Percentiles rank a stretch among this genome's conserved stretches.
phyloP scores from a whole-genome alignment of 2,888 invertebrate genomes.

The Cantharis rustica region DNA sequence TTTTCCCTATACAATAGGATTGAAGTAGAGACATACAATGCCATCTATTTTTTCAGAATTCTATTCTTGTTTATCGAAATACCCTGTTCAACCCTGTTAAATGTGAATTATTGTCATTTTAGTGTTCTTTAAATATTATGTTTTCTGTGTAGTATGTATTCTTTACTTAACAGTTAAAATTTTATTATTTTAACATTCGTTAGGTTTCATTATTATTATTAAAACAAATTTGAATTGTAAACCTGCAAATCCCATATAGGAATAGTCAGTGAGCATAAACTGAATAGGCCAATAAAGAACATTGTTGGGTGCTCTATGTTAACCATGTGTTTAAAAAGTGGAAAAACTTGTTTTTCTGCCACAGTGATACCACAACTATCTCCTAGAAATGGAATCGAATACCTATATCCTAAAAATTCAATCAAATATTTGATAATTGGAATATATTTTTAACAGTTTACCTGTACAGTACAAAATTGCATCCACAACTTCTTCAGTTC shows the following conservation, averaged over 20 bases:
- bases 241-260: conserved; percentile 51
- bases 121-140: too few species aligned
- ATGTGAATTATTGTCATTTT: too few species aligned
- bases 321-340: conserved; percentile 85
- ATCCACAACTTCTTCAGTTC: conserved; percentile 64
- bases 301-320: conserved; percentile 80
- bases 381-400: conserved; percentile 58
- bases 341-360: conserved; percentile 77
- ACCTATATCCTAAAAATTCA: conserved; percentile 56
- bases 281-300: conserved; percentile 80
- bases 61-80: too few species aligned
- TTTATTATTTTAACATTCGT: too few species aligned
- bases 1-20: too few species aligned
- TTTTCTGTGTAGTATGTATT: too few species aligned
- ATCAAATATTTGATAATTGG: neutral
- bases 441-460: conserved; percentile 37
- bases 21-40: too few species aligned
- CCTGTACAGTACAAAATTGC: conserved; percentile 75
- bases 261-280: conserved; percentile 82
- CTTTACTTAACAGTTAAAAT: too few species aligned
- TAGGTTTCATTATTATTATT: too few species aligned
- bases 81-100: too few species aligned
- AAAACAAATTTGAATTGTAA: too few species aligned
- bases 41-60: too few species aligned
- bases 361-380: conserved; percentile 71